Base-by-base conservation (phyloP, 2,888 invertebrate species). In the Leuctra nigra region DNA sequence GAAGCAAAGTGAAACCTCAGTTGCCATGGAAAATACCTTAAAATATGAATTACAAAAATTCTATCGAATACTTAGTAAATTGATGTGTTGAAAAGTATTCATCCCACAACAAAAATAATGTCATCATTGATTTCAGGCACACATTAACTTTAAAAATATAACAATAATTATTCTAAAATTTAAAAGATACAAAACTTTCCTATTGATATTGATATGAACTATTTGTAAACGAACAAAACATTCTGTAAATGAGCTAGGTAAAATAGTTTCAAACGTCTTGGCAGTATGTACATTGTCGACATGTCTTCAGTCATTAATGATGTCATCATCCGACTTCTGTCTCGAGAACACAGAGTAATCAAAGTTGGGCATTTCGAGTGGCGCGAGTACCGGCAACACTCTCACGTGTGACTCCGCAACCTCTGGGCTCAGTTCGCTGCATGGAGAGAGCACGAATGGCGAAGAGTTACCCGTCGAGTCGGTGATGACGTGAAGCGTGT, bases 301-400 rank as follows among this genome's bases (percentile, higher is more conserved):
- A n/a, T n/a, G n/a, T n/a, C n/a, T n/a, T n/a, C n/a, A n/a, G n/a
- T n/a, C n/a, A n/a, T n/a, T n/a, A n/a, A n/a, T n/a, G n/a, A n/a
- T n/a, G n/a, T n/a, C n/a, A n/a, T n/a, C n/a, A 2, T 29, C 47
- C 3, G n/a, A 2, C 13, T 14, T n/a, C 6, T 48, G 52, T 39
- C 41, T 59, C 14, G n/a, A 33, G 33, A 61, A 58, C 35, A 55
- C 41, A n/a, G 66, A 67, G 66, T 77, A 78, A 66, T 81, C 79
- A 66, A 81, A 81, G 55, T 74, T 72, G 18, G 82, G 82, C 74
- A 82, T 76, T 68, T 82, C 81, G n/a, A 83, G 70, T 6, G 82
- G 81, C 29, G 78, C 75, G 41, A 82, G 68, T 1, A 74, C 71
- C 25, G 79, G 78, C 56, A 79, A 64, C 13, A 71, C 68, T 29